Base-by-base conservation (phyloP, 1,140 invertebrate genomes). In the Sipha flava region DNA sequence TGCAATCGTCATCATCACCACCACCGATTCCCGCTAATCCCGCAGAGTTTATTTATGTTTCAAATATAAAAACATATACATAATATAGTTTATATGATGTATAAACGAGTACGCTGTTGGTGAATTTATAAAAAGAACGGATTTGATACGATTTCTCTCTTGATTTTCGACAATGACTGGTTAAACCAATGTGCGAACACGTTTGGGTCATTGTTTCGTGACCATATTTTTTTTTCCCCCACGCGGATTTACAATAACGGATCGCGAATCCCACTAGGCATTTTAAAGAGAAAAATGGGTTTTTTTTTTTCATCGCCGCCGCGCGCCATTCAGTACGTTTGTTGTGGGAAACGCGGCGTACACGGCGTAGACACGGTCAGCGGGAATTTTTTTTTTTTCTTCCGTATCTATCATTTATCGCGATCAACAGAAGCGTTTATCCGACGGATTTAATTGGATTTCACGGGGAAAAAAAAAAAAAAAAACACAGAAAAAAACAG, bases 131-230 rank as follows among this genome's bases (percentile, higher is more conserved):
- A 77, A 77, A 77, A 23, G 52, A 59, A 77, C 73, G 73, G 73
- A 77, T 77, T 77, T 59, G 73, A 77, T 77, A 77, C 73, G 73
- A 77, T 77, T 77, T 77, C 73, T 77, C 73, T 59, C 6, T 26
- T 18, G 49, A 77, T 54, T 77, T 77, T 52, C 73, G 73, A 43
- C 73, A 45, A 77, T 77, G 73, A 77, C 73, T 59, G 73, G 34
- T 77, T 43, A 43, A 59, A 77, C 52, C 73, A n/a, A 77, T 37
- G 52, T 59, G 34, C 34, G 31, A 43, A 59, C 52, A 77, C 52
- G 73, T 59, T 43, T 59, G 34, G 73, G 52, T 75, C 73, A 77
- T 77, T 77, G 73, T 77, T 59, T 77, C 21, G 73, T 59, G n/a
- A 40, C 23, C 52, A 29, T 70, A 43, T 43, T 26, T 57, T 29